Conservation (phyloP, 1,140 invertebrate genomes). For the Drosophila melanogaster region Release_6_plus_ISO1_MT NC_004354.4:18185001-18185500, state of each 20-base stretch:
- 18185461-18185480: conserved; percentile 6
- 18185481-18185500: conserved; percentile 25
- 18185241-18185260: conserved; percentile 10
- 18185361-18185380: conserved; percentile 48
- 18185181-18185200: conserved; percentile 14
- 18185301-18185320: conserved; percentile 24
- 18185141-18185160: conserved; percentile 34
- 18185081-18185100: conserved; percentile 75
- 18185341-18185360: conserved; percentile 34
- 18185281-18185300: conserved; percentile 65
- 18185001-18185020: conserved; percentile 40
- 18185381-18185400: conserved; percentile 56
- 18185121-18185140: conserved; percentile 38
- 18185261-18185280: conserved; percentile 65
- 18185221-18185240: conserved; percentile 8
- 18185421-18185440: neutral
- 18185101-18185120: conserved; percentile 64
- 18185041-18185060: conserved; percentile 1
- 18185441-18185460: conserved; percentile 6
- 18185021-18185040: conserved; percentile 40
- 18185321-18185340: conserved; percentile 1
- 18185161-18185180: conserved; percentile 71
- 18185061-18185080: conserved; percentile 28
- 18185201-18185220: conserved; percentile 18
- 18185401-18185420: conserved; percentile 52